Base-by-base conservation (phyloP, 2,888 invertebrate species). In the Ceriagrion tenellum region DNA sequence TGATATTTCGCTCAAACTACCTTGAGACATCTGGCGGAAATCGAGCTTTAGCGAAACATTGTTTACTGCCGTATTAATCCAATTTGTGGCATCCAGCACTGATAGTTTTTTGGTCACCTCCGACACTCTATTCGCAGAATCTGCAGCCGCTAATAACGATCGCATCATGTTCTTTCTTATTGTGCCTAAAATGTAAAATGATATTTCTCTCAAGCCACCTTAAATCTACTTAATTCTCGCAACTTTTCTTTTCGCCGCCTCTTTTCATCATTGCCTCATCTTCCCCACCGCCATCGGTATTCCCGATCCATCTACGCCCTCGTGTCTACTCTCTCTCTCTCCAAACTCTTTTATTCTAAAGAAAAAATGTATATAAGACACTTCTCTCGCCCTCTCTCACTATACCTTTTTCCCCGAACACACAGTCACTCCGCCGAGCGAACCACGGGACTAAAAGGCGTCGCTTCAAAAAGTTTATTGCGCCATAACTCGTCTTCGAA, bases 401-500 rank as follows among this genome's bases (percentile, higher is more conserved):
- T 47, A 8, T 47, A 47, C 47, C 47, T 47, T 47, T 47, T 47
- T 47, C 47, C n/a, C 47, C 59, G 59, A 16, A 59, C 16, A 59
- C 59, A 59, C 81, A 30, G 26, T 35, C 63, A 56, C 91, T 63
- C 93, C 26, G 18, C 47, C 69, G 69, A 93, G 55, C 93, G 93
- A 93, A 93, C 93, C 69, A 93, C 47, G 93, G 93, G 93, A 93
- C 93, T 93, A 93, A 93, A 93, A 93, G 69, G 93, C 93, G 93
- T 93, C 93, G 93, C 93, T 74, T 93, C 93, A 93, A 93, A 93
- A 93, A 69, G 93, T 93, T 93, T 93, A 93, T 69, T 93, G 74
- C 93, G 40, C 93, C 93, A 93, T 93, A 93, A 93, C 93, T 93
- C 93, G 93, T 93, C 93, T 93, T 93, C 93, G 93, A 93, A 93